Conservation (phyloP, 2,888 invertebrate genomes). For the Phaedon cochleariae region DNA sequence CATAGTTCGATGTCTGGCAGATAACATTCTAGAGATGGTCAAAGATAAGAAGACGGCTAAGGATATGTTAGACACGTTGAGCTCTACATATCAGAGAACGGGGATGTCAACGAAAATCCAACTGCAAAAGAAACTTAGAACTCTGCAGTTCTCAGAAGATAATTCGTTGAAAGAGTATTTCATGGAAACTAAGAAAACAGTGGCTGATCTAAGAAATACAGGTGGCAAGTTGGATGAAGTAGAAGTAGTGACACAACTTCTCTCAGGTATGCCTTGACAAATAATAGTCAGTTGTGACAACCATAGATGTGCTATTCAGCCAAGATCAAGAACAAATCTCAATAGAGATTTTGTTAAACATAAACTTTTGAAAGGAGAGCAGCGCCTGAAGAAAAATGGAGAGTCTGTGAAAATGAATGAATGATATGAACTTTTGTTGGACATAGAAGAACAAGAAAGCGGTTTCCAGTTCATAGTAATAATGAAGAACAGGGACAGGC, state of each 20-base stretch:
- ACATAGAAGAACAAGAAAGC: too few species aligned
- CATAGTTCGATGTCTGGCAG: constrained; percentile 5
- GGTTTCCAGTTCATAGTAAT: too few species aligned
- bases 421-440: too few species aligned
- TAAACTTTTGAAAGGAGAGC: constrained; percentile 17
- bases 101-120: constrained; percentile 20
- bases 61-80: not conserved
- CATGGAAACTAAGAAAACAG: constrained; percentile 12
- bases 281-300: constrained; percentile 22
- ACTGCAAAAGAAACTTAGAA: constrained; percentile 22
- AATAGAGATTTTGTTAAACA: constrained; percentile 11
- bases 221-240: constrained; percentile 6
- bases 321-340: constrained; percentile 6
- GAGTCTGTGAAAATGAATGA: too few species aligned
- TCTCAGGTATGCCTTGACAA: constrained; percentile 21
- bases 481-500: too few species aligned
- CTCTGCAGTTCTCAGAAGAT: constrained; percentile 10
- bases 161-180: constrained; percentile 5
- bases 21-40: constrained; percentile 16
- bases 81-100: not conserved
- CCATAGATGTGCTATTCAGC: constrained; percentile 24
- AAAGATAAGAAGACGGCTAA: constrained; percentile 1
- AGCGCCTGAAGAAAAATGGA: constrained; percentile 11
- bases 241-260: constrained; percentile 1
- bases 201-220: constrained; percentile 2